Base-by-base conservation (phyloP, 2,113 vertebrate species). In the Notiomystis cincta region DNA sequence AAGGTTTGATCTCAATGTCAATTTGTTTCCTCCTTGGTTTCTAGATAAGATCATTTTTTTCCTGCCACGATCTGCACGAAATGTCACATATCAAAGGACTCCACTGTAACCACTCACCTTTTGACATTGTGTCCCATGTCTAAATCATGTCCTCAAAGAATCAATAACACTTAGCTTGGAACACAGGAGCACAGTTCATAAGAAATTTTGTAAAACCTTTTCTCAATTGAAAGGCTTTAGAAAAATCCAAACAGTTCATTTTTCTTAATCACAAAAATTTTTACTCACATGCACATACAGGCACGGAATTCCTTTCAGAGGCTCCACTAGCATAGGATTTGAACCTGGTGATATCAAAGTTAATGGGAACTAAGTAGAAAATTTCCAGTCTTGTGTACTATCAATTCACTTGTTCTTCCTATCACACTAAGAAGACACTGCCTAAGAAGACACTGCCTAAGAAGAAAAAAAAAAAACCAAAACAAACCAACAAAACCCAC, bases 31-130 rank as follows among this genome's bases (percentile, higher is more conserved):
- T 94, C 48, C 84, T 78, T 61, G 47, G 45, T 92, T 98, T 91
- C 94, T 82, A 85, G 51, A 82, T 61, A 90, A 95, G 95, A 80
- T 71, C 22, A 80, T 94, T 93, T 93, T 90, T 94, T 67, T 71
- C 57, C 71, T 86, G 62, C 37, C 80, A 91, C 76, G 44, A 82
- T 78, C 67, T 90, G 66, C 65, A 53, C 16, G 1, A 86, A 86
- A 94, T 67, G 91, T 91, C 78, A 10, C 78, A 69, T 14, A 56
- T 94, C 84, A 83, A 82, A 81, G 17, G 42, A 51, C 7, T 35
- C 4, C 19, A 22, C 57, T 22, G 44, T 60, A 80, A 71, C 30
- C 53, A 65, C 42, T 73, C 51, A 72, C 62, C 65, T 84, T 61
- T 58, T 42, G 33, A 50, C 70, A 84, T 23, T 6, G 3, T 13